A percentile compares a stretch with the other conserved stretches of the same genome.
phyloP scores from a whole-genome alignment of 2,888 invertebrate genomes.

The Melolontha melolontha region DNA sequence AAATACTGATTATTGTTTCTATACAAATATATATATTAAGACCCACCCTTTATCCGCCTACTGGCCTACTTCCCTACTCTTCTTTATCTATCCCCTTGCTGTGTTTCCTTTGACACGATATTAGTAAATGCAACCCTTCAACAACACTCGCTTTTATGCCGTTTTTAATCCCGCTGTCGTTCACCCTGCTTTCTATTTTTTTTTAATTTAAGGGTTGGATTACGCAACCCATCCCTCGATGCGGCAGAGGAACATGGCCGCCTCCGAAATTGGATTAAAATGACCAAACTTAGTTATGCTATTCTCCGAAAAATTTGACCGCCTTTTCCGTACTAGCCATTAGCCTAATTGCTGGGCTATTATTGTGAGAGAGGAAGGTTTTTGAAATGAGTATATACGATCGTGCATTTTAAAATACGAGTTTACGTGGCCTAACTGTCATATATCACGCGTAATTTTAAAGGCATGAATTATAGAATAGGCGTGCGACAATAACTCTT shows the following conservation, averaged over 20 bases:
- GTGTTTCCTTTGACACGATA: constrained; percentile 44
- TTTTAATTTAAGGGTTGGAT: constrained; percentile 40
- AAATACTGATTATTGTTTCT: constrained; percentile 29
- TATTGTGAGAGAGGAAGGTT: constrained; percentile 29
- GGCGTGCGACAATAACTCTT: constrained; percentile 31
- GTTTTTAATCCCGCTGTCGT: constrained; percentile 41
- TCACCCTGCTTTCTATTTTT: constrained; percentile 31
- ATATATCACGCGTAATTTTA: constrained; percentile 41
- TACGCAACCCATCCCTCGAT: constrained; percentile 25
- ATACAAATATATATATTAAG: constrained; percentile 18
- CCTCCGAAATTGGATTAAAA: constrained; percentile 41
- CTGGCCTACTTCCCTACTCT: constrained; percentile 56
- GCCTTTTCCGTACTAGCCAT: constrained; percentile 39
- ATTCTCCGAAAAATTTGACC: constrained; percentile 41
- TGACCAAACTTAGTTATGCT: constrained; percentile 41
- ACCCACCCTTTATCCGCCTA: constrained; percentile 51
- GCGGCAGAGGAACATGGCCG: constrained; percentile 34
- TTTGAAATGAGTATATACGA: constrained; percentile 16
- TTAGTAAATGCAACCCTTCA: constrained; percentile 44
- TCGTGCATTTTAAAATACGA: constrained; percentile 34
- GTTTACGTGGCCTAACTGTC: constrained; percentile 40
- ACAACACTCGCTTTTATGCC: constrained; percentile 35
- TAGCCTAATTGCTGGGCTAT: constrained; percentile 42
- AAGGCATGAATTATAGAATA: constrained; percentile 39
- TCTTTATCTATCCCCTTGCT: constrained; percentile 48